A percentile compares a stretch with the other conserved stretches of the same genome.
phyloP scores from a whole-genome alignment of 2,113 vertebrate genomes.

The Halcyon senegalensis region DNA sequence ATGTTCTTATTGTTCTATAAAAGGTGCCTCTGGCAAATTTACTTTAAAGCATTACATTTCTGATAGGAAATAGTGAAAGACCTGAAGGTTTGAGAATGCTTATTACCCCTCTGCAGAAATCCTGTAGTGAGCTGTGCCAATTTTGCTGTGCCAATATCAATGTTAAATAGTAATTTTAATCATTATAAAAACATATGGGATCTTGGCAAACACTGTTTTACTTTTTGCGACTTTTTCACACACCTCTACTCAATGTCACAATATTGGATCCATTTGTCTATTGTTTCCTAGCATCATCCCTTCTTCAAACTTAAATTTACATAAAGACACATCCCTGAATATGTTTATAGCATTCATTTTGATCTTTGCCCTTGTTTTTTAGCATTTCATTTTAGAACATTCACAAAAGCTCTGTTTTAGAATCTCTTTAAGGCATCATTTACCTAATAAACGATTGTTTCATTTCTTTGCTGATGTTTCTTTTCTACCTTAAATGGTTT shows the following conservation, averaged over 20 bases:
- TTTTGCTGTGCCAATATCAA: background rate
- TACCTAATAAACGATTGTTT: background rate
- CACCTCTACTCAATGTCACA: background rate
- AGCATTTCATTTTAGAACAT: background rate
- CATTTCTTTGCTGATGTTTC: background rate
- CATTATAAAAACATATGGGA: background rate
- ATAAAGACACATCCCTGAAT: background rate
- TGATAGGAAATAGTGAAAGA: background rate
- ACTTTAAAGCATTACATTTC: background rate
- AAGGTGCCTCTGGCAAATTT: background rate
- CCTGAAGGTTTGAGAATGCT: background rate
- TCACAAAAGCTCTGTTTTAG: background rate
- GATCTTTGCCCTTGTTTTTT: background rate
- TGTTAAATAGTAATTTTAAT: conserved; percentile 36
- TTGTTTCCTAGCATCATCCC: background rate
- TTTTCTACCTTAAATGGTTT: background rate
- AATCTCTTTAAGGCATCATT: background rate
- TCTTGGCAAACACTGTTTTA: background rate
- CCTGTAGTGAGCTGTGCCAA: background rate
- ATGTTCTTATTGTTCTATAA: background rate
- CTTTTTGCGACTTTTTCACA: background rate
- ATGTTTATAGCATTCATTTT: background rate
- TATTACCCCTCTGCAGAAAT: conserved; percentile 17
- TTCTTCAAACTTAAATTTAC: background rate
- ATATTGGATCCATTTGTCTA: background rate